A percentile compares a stretch with the other conserved stretches of the same genome.
phyloP scores from a whole-genome alignment of 2,888 invertebrate genomes.

The Oscheius sp. region DNA sequence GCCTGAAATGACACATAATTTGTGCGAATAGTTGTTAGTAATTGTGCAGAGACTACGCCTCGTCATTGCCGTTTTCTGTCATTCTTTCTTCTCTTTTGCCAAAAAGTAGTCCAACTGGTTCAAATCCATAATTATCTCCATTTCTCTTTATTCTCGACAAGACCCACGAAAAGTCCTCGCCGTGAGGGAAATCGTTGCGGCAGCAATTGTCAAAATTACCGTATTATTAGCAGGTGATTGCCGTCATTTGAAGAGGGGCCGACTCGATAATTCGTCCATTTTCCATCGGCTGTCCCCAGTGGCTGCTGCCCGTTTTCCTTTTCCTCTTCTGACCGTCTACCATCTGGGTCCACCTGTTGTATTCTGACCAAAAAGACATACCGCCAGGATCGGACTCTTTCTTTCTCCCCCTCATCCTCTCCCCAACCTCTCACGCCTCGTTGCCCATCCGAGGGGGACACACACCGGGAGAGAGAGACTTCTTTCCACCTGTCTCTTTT shows the following conservation, averaged over 20 bases:
- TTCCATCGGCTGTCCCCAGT: slow-evolving; percentile 29
- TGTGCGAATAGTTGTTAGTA: slow-evolving; percentile 38
- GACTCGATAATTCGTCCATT: slow-evolving; percentile 37
- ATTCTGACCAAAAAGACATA: slow-evolving; percentile 4
- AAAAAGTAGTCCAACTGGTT: not conserved
- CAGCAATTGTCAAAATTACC: slow-evolving; percentile 63
- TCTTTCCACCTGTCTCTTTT: not conserved
- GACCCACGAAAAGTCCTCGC: too few species aligned
- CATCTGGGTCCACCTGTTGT: slow-evolving; percentile 12
- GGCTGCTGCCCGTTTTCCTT: not conserved
- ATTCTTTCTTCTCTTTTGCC: not conserved
- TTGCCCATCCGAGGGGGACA: slow-evolving; percentile 12
- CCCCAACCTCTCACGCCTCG: slow-evolving; percentile 10
- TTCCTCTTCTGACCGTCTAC: not conserved
- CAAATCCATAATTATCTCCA: not conserved
- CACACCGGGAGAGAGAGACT: slow-evolving; percentile 4
- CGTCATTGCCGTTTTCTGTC: slow-evolving; percentile 18
- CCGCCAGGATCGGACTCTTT: not conserved
- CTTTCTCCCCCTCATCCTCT: not conserved
- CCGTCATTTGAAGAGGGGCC: slow-evolving; percentile 38
- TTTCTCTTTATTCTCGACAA: not conserved
- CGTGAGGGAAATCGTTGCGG: slow-evolving; percentile 26
- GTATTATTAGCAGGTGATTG: slow-evolving; percentile 59
- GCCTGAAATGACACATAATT: slow-evolving; percentile 38
- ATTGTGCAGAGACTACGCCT: slow-evolving; percentile 24